Evolutionary conservation across 2,113 vertebrate species (phyloP).

Genomic region (chimpanzee (Pan troglodytes)): DNA sequence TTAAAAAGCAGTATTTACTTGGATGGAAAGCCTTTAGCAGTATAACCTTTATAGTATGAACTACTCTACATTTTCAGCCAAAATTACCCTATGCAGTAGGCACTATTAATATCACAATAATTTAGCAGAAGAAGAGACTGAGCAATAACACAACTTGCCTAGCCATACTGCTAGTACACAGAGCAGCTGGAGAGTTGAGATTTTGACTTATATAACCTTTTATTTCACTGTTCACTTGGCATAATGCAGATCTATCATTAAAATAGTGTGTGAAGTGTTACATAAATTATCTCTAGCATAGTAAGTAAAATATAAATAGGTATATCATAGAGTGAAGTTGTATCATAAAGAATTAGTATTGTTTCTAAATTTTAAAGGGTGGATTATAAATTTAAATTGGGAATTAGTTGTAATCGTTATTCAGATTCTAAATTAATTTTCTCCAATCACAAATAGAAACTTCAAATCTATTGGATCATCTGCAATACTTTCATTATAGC

Average conservation of each 20-base stretch:
- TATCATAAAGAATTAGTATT: background rate
- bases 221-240: background rate
- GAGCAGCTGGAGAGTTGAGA: background rate
- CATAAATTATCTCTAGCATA: background rate
- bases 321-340: background rate
- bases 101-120: background rate
- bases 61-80: background rate
- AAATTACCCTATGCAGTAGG: background rate
- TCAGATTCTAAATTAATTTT: conserved; percentile 34
- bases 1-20: background rate
- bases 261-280: background rate
- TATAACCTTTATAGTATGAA: background rate
- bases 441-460: background rate
- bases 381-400: background rate
- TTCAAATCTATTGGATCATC: background rate
- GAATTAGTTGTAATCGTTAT: background rate
- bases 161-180: background rate
- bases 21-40: background rate
- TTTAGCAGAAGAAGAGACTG: background rate
- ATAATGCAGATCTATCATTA: background rate
- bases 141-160: background rate
- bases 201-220: background rate
- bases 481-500: background rate
- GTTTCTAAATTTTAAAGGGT: conserved; percentile 1
- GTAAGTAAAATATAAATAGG: background rate